These are phyloP conservation scores for Lycia hirtaria DNA, from an alignment of 2,888 invertebrate species.

Conservation along the genomic window DNA sequence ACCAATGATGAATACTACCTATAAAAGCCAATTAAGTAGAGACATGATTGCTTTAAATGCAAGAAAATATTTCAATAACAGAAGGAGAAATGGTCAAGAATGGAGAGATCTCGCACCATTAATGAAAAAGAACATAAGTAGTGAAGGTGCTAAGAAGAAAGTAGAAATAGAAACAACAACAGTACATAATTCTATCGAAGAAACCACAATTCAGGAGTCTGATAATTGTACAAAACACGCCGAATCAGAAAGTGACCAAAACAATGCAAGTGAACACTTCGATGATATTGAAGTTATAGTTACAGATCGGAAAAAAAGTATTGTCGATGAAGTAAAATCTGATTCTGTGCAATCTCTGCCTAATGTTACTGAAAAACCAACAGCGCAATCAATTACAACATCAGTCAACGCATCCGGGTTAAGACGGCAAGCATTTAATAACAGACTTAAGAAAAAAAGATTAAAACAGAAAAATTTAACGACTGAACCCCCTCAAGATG, in stretches of 20 bases:
- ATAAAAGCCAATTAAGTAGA: slow-evolving; percentile 68
- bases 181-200: slow-evolving; percentile 28
- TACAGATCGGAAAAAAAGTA: slow-evolving; percentile 24
- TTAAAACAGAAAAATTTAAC: slow-evolving; percentile 66
- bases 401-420: slow-evolving; percentile 58
- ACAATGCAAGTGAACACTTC: slow-evolving; percentile 37
- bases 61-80: slow-evolving; percentile 59
- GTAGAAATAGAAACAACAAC: slow-evolving; percentile 48
- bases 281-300: slow-evolving; percentile 37
- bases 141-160: slow-evolving; percentile 45
- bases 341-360: slow-evolving; percentile 38
- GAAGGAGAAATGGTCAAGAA: slow-evolving; percentile 64
- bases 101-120: slow-evolving; percentile 63
- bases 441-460: slow-evolving; percentile 70
- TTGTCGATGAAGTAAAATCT: slow-evolving; percentile 43
- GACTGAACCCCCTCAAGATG: slow-evolving; percentile 69
- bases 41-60: slow-evolving; percentile 68
- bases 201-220: slow-evolving; percentile 34
- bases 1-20: slow-evolving; percentile 61
- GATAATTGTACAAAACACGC: slow-evolving; percentile 37
- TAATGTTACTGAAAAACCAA: slow-evolving; percentile 51
- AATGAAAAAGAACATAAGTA: slow-evolving; percentile 52
- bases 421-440: slow-evolving; percentile 66
- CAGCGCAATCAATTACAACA: slow-evolving; percentile 46
- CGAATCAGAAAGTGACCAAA: slow-evolving; percentile 23